Evolutionary conservation across 2,113 vertebrate genomes (phyloP), one percentile per base, ranked within the genome.

Genomic region (Rhinoderma darwinii): DNA sequence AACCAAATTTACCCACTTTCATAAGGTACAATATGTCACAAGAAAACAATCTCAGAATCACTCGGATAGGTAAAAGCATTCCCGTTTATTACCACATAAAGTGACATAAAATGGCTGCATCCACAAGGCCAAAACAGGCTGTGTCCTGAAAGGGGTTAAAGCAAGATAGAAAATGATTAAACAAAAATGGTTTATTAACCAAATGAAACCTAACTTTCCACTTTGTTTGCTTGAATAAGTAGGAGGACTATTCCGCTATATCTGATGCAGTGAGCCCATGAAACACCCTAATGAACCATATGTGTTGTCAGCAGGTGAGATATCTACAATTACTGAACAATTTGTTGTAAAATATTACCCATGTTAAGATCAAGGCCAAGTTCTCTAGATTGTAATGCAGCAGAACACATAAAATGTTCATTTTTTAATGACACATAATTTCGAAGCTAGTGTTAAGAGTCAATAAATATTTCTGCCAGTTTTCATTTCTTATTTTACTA

Each of bases 401-500:
- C 73, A 75, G 25, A 75, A 44, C 25, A 75, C 1, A 47, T 75
- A 75, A 75, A 75, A 44, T 75, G 73, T 27, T 47, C 73, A 75
- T 75, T 75, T 47, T 75, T 75, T 75, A 75, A 75, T 44, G 73
- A 75, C 73, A 43, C 73, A 75, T 75, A 43, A 44, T 75, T 75
- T 75, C 41, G 10, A 41, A 44, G 73, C 73, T 15, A 47, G 73
- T 47, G 73, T 75, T 44, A 75, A 75, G 73, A 27, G 73, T 75
- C 73, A 75, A 75, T 79, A 79, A 56, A 54, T 79, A 37, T 37
- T 78, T 78, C 76, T 78, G 44, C 44, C 44, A 78, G 76, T 78
- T 51, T 54, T 54, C 76, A 78, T 78, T 78, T 35, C 30, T 78
- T 54, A 35, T 37, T 78, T 78, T 78, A 54, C 50, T 56, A 78